Evolutionary conservation across 2,113 vertebrate species (phyloP), one percentile per base, ranked within the genome.

Genomic region (Peromyscus polionotus): DNA sequence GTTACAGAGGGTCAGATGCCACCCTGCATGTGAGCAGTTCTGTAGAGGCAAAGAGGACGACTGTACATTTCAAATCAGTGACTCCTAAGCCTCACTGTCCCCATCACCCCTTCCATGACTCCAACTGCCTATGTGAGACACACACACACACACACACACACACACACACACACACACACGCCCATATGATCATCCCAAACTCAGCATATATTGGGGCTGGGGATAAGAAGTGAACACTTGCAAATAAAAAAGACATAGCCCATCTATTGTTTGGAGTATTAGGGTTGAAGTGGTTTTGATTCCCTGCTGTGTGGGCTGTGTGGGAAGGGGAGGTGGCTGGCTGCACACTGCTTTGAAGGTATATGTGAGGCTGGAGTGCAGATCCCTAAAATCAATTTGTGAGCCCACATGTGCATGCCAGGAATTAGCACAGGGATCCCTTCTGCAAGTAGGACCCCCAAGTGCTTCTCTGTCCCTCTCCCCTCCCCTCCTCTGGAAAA

Each of bases 401-500:
- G 19, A 77, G 28, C 57, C 1, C 65, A 45, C 36, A 0, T 13
- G 1, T 7, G 22, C 51, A 33, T 7, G 6, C 22, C 2, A 24
- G 61, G 16, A 88, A 87, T 67, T 11, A 0, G 54, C 0, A 0
- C 6, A 91, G 94, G 24, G 13, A 16, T 2, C 22, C 57, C 85
- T 86, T 57, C 28, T n/a, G 31, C 73, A 73, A 54, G n/a, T 39
- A 67, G 93, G 81, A 68, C 73, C 45, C 87, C 54, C 0, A 76
- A 80, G 54, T 88, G 73, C 73, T 89, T 92, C 95, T 20, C 59
- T 7, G 92, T 85, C 70, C 90, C 33, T 39, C 83, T 90, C 84
- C 95, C 94, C 91, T 86, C 95, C 91, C 73, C 72, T 85, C 93
- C 87, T 91, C 76, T 70, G 0, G 12, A 98, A 98, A 99, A 99